phyloP scores from a whole-genome alignment of 1,140 invertebrate species.

The Trichoplusia ni region DNA sequence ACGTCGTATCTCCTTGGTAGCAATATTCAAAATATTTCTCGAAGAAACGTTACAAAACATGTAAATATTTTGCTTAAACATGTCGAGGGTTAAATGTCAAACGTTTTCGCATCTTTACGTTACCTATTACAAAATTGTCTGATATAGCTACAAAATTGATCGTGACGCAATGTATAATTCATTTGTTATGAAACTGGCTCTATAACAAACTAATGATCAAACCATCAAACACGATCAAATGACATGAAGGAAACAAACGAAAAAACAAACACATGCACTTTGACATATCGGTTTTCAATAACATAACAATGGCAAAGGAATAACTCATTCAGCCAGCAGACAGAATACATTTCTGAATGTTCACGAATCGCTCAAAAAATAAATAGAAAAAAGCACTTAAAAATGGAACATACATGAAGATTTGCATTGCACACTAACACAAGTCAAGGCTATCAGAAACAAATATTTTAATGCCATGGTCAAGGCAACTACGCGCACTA shows the following conservation, averaged over 20 bases:
- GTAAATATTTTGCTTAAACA: not conserved
- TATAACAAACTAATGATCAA: too few relatives aligned
- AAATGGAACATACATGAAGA: constrained; percentile 63
- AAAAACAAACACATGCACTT: too few relatives aligned
- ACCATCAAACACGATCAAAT: too few relatives aligned
- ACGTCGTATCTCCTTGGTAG: not conserved
- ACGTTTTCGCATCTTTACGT: not conserved
- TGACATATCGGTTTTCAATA: not conserved
- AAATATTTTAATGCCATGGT: constrained; percentile 70
- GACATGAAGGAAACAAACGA: too few relatives aligned
- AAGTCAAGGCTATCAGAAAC: constrained; percentile 54
- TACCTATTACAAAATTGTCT: not conserved
- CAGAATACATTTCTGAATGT: not conserved
- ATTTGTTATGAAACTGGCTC: too few relatives aligned
- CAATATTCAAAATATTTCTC: not conserved
- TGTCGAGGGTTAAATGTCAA: constrained; percentile 10
- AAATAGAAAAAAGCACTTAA: not conserved
- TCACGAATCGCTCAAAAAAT: not conserved
- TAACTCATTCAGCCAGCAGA: not conserved
- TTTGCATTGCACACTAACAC: constrained; percentile 61
- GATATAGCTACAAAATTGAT: too few relatives aligned
- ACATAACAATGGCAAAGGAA: not conserved
- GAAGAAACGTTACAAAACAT: not conserved
- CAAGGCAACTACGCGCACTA: constrained; percentile 59
- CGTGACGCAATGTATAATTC: too few relatives aligned